Evolutionary conservation across 37 sponge, comb jelly and placozoan genomes (phyloP), one percentile per base, ranked within the genome.

Genomic region (Hexactinellida sp.): DNA sequence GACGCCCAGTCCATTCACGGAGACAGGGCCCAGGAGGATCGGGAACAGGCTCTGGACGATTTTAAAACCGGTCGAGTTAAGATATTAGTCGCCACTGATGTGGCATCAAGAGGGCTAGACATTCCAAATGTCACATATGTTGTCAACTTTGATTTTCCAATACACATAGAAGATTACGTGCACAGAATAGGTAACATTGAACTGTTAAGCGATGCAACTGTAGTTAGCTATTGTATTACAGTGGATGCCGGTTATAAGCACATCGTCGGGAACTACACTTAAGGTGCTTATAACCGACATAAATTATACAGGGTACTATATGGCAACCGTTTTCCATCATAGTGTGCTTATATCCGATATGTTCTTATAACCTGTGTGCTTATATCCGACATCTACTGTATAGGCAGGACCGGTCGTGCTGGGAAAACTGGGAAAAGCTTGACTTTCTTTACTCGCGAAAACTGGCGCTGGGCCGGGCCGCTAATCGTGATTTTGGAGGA

Each of bases 51-150:
- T 35, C 85, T 97, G 83, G 91, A 91, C 23, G 98, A 94, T 55
- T 94, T 97, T 86, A 97, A 91, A 41, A 89, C 89, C 86, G 96
- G 96, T 93, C 84, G 52, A 24, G 95, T 93, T 24, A 86, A 88
- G 36, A 82, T 97, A 0, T 87, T 97, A 5, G 91, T 97, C 63
- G 98, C 98, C 0, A 97, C 98, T 36, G 98, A 97, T 89, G 98
- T 97, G 0, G 98, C 98, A 24, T 93, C 94, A n/a, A 88, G 98
- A 84, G 98, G 98, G 37, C 88, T 97, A 38, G 98, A 97, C 84
- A 93, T 97, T 41, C 88, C 88, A 39, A 93, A 93, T 38, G 85
- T 97, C 54, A 97, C 94, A 90, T 95, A 91, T 88, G 97, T 97
- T 1, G 92, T 97, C 34, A 97, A 97, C 87, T 97, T 89, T 86